Conservation (phyloP, 2,113 vertebrate genomes). For the Campylomormyrus tamandua region DNA sequence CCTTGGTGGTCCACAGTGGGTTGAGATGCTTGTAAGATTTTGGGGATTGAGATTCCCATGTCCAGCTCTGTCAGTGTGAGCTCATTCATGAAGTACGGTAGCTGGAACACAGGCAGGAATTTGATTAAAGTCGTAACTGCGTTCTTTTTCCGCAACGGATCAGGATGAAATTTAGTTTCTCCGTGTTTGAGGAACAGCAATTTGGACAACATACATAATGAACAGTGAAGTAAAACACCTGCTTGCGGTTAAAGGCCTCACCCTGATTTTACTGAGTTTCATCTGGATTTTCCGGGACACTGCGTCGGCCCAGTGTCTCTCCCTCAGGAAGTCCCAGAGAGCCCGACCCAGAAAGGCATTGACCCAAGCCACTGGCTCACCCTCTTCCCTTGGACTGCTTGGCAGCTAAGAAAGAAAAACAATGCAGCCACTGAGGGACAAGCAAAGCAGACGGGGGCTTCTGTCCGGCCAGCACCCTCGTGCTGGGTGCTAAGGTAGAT, state of each 20-base stretch:
- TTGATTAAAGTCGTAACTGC: background rate
- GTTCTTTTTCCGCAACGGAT: background rate
- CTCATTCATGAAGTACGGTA: conserved; percentile 98
- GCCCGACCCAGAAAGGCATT: conserved; percentile 89
- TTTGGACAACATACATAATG: background rate
- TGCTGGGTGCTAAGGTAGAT: background rate
- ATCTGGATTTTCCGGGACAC: conserved; percentile 99
- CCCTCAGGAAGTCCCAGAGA: conserved; percentile 97
- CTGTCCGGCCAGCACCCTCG: background rate
- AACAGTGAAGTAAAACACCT: background rate
- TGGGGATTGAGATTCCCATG: conserved; percentile 92
- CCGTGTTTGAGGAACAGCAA: background rate
- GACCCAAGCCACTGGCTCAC: conserved; percentile 84
- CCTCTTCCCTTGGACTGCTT: conserved; percentile 54
- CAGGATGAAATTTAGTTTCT: background rate
- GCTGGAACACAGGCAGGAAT: conserved; percentile 50
- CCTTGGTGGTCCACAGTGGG: conserved; percentile 91
- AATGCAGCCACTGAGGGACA: background rate
- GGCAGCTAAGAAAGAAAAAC: conserved; percentile 58
- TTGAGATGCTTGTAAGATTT: conserved; percentile 84
- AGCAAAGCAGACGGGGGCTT: background rate
- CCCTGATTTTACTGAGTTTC: conserved; percentile 99
- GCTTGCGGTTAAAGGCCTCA: conserved; percentile 43
- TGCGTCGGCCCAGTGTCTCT: conserved; percentile 90
- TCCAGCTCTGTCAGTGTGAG: conserved; percentile 91